Conservation (phyloP, 1,140 invertebrate species). For the Drosophila bipectinata region DNA sequence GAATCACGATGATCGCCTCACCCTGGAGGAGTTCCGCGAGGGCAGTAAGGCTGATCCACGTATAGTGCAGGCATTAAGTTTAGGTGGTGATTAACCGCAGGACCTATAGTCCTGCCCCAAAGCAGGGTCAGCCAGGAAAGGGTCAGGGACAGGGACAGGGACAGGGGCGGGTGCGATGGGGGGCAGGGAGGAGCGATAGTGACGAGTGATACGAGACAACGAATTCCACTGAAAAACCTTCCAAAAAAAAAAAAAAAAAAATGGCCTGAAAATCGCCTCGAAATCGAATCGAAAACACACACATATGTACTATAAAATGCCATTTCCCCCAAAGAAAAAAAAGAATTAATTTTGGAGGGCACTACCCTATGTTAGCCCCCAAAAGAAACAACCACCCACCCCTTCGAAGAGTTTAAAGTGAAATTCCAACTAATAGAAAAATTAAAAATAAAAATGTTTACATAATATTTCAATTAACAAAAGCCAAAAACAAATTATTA, state of each 20-base stretch:
- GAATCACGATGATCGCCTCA: conserved; percentile 93
- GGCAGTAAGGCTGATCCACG: conserved; percentile 99
- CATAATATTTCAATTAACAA: conserved; percentile 44
- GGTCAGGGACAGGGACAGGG: neutral
- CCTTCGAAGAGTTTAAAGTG: conserved; percentile 22
- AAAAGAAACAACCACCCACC: conserved; percentile 11
- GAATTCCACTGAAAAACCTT: conserved; percentile 46
- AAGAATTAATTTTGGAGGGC: neutral
- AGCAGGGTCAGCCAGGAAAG: too few relatives aligned
- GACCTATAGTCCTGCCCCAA: conserved; percentile 41
- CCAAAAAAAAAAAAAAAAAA: neutral
- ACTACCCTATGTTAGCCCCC: conserved; percentile 17
- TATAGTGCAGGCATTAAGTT: conserved; percentile 97
- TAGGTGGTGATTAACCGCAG: conserved; percentile 86
- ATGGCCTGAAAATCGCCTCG: neutral
- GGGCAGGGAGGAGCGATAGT: conserved; percentile 30
- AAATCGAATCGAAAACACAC: conserved; percentile 2
- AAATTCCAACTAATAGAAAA: conserved; percentile 65
- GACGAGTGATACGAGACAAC: conserved; percentile 49
- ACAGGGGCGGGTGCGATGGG: conserved; percentile 9
- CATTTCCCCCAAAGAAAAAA: neutral
- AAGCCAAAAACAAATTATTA: conserved; percentile 32
- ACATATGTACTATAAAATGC: conserved; percentile 6
- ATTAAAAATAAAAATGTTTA: conserved; percentile 38
- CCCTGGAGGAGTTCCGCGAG: conserved; percentile 96